These are phyloP conservation scores for Acanthurus tractus DNA, from an alignment of 2,797 vertebrate genomes.

Conservation along the genomic window DNA sequence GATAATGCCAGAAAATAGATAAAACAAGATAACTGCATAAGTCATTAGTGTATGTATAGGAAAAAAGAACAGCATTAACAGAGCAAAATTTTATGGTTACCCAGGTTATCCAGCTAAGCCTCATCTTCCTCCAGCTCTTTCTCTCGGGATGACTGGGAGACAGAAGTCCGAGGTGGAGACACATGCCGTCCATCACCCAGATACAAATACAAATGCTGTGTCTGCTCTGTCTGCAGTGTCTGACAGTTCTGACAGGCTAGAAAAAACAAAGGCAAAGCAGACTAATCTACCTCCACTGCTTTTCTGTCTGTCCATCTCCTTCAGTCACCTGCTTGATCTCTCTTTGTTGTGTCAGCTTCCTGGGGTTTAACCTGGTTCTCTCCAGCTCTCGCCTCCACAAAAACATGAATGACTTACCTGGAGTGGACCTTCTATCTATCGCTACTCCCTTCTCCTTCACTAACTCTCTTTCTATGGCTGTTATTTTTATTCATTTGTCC, in stretches of 20 bases:
- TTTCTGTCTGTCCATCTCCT: constrained; percentile 33
- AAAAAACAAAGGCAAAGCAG: not conserved
- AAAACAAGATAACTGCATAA: not conserved
- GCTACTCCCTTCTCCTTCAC: constrained; percentile 41
- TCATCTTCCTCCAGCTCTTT: constrained; percentile 59
- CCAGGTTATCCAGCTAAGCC: constrained; percentile 78
- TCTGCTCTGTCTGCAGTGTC: constrained; percentile 28
- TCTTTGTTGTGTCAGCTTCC: not conserved
- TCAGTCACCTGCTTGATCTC: not conserved
- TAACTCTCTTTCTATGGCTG: constrained; percentile 43
- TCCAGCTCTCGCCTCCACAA: constrained; percentile 8
- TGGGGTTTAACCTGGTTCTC: not conserved
- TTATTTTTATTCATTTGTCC: constrained; percentile 82
- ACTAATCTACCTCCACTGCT: constrained; percentile 15
- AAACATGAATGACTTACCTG: constrained; percentile 45
- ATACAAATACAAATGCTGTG: constrained; percentile 15
- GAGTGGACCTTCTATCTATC: constrained; percentile 39
- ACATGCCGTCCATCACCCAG: constrained; percentile 71
- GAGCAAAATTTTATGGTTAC: constrained; percentile 58
- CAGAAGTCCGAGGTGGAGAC: constrained; percentile 72
- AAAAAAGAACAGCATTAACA: not conserved
- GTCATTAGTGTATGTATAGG: not conserved
- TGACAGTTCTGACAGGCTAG: constrained; percentile 3
- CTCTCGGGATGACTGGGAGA: constrained; percentile 68
- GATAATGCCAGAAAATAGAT: not conserved